phyloP scores from a whole-genome alignment of 2,888 invertebrate genomes.

The Tetragonisca angustula region DNA sequence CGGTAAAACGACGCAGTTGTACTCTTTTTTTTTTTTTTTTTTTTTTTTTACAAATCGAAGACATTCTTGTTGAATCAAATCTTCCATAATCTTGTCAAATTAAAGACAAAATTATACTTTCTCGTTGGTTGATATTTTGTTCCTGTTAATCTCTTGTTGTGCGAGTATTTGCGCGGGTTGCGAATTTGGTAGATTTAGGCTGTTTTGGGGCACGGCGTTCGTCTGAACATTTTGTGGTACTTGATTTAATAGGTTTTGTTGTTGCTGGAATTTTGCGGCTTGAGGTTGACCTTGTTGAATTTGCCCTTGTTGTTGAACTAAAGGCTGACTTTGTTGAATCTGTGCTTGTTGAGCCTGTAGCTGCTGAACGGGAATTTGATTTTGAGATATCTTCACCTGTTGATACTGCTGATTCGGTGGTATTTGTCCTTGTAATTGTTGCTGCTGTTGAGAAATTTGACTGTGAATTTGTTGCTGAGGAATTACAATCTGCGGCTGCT shows the following conservation, averaged over 20 bases:
- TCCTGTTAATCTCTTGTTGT: conserved; percentile 48
- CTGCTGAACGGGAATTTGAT: conserved; percentile 70
- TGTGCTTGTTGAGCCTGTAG: conserved; percentile 69
- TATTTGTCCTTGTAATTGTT: conserved; percentile 68
- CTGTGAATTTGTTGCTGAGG: conserved; percentile 61
- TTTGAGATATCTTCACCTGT: conserved; percentile 60
- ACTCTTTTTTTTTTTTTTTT: neutral
- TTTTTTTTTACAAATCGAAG: conserved; percentile 4
- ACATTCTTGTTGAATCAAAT: neutral
- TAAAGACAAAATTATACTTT: conserved; percentile 42
- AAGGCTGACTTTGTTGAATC: conserved; percentile 41
- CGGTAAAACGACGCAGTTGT: neutral
- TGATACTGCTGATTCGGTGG: conserved; percentile 65
- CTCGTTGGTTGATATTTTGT: conserved; percentile 42
- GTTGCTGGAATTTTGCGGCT: conserved; percentile 40
- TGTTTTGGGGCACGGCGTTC: conserved; percentile 46
- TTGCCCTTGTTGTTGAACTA: conserved; percentile 65
- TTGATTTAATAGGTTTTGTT: conserved; percentile 44
- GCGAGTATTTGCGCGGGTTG: conserved; percentile 38
- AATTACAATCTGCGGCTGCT: conserved; percentile 71
- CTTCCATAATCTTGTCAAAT: neutral
- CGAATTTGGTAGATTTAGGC: conserved; percentile 63
- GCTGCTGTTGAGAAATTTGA: conserved; percentile 65
- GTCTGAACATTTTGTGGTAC: conserved; percentile 61
- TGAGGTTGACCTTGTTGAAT: conserved; percentile 43